These are phyloP conservation scores for Schizopygopsis pylzovi DNA, from an alignment of 2,797 vertebrate genomes.

Conservation along the genomic window DNA sequence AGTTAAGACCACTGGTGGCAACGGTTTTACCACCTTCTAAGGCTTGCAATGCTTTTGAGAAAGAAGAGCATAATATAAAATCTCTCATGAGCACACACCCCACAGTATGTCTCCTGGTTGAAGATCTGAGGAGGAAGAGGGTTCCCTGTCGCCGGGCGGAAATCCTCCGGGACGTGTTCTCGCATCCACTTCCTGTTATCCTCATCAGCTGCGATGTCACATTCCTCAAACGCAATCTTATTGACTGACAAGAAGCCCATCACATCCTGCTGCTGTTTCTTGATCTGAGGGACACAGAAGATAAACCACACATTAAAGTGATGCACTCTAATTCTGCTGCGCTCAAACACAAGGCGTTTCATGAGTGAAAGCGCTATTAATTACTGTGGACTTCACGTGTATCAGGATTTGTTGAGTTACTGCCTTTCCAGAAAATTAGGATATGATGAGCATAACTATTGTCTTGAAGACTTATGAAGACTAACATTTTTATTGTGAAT, in stretches of 20 bases:
- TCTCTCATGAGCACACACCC: conserved; percentile 79
- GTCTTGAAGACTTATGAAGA: neutral
- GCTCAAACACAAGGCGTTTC: neutral
- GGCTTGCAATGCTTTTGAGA: neutral
- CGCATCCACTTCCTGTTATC: conserved; percentile 96
- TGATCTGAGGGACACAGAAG: conserved; percentile 82
- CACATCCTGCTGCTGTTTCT: conserved; percentile 97
- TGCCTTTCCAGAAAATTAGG: neutral
- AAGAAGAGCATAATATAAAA: neutral
- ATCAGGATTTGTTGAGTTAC: neutral
- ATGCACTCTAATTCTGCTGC: neutral
- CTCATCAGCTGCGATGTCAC: conserved; percentile 93
- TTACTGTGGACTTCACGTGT: neutral
- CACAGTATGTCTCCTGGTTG: conserved; percentile 89
- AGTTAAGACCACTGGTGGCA: too few relatives aligned
- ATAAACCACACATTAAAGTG: neutral
- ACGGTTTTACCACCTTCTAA: neutral
- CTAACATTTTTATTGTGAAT: neutral
- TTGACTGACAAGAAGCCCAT: conserved; percentile 90
- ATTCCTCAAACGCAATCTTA: conserved; percentile 94
- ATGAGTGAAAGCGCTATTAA: neutral
- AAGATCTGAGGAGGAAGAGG: conserved; percentile 96
- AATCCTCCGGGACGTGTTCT: conserved; percentile 91
- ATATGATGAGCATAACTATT: neutral
- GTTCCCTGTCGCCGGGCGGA: conserved; percentile 85